Evolutionary conservation across 2,797 vertebrate species (phyloP), one percentile per base, ranked within the genome.

Genomic region (Spondyliosoma cantharus): DNA sequence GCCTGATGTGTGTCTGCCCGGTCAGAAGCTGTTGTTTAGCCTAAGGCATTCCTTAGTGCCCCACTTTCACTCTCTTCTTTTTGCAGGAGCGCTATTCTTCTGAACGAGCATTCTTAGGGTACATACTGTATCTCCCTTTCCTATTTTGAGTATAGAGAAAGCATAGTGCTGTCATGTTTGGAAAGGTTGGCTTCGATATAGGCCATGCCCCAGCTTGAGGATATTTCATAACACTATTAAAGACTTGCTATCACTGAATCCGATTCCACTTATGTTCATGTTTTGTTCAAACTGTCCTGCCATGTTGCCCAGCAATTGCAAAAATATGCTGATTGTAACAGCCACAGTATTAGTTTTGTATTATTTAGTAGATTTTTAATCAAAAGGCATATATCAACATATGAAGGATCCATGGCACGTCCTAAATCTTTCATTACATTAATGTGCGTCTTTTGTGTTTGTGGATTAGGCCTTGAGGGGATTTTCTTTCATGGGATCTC

Each of bases 31-130:
- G 29, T 67, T 70, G 25, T 88, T 83, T 77, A 46, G 80, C 87
- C 85, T 73, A 7, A 87, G 90, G 86, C 87, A 12, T 69, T 78
- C 16, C 62, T 66, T 29, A 25, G 54, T 88, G 91, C 43, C 87
- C 91, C 72, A 84, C 59, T 91, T 92, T 86, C 46, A 52, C 29
- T 25, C 50, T 57, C 11, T 22, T 5, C 25, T 16, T 29, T 82
- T 78, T 78, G 79, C n/a, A 87, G 49, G 71, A 67, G 61, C 60
- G 46, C 42, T 63, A 32, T 69, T 76, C 65, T 73, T 67, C 48
- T 56, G n/a, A 75, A 62, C 58, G 46, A 19, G n/a, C 32, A 42
- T 42, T 79, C 66, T 56, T 52, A 20, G 3, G 3, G 20, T 71
- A 37, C 22, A 62, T 78, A 11, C 8, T 37, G 37, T 37, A 48